Percentiles rank a stretch among this genome's conserved stretches.
Evolutionary conservation across 2,797 vertebrate genomes (phyloP).

Genomic region (Manis javanica): DNA sequence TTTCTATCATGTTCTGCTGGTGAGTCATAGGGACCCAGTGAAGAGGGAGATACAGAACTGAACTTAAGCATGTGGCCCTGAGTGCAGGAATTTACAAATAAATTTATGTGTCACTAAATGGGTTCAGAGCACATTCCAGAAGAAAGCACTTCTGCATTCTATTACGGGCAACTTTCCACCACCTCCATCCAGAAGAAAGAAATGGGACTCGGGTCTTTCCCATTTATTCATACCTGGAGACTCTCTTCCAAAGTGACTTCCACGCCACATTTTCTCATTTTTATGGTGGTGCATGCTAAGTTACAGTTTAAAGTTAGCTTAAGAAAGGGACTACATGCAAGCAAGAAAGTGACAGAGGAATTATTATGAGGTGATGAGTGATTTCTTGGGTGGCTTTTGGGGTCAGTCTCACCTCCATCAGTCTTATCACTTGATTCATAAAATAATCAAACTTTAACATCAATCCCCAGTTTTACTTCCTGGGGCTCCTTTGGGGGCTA

Average conservation of each 20-base stretch:
- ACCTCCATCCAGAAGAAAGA: not conserved
- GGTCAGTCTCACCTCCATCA: not conserved
- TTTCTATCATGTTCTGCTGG: not conserved
- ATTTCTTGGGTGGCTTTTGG: not conserved
- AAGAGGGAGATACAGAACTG: not conserved
- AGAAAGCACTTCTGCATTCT: conserved; percentile 4
- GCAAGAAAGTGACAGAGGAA: not conserved
- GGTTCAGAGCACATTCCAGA: not conserved
- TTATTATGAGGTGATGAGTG: not conserved
- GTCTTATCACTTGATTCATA: not conserved
- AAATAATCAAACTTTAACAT: conserved; percentile 10
- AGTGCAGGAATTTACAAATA: not conserved
- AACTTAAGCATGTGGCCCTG: not conserved
- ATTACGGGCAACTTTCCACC: not conserved
- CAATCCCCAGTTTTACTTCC: not conserved
- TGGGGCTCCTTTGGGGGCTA: not conserved
- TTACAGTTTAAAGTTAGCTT: not conserved
- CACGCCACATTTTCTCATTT: not conserved
- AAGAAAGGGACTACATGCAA: not conserved
- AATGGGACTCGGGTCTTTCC: conserved; percentile 17
- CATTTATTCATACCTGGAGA: not conserved
- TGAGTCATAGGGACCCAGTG: conserved; percentile 54
- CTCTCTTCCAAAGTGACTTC: not conserved
- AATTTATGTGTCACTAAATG: not conserved
- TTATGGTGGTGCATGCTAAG: not conserved